Conservation (phyloP, 2,797 vertebrate genomes). For the Macropodus opercularis region DNA sequence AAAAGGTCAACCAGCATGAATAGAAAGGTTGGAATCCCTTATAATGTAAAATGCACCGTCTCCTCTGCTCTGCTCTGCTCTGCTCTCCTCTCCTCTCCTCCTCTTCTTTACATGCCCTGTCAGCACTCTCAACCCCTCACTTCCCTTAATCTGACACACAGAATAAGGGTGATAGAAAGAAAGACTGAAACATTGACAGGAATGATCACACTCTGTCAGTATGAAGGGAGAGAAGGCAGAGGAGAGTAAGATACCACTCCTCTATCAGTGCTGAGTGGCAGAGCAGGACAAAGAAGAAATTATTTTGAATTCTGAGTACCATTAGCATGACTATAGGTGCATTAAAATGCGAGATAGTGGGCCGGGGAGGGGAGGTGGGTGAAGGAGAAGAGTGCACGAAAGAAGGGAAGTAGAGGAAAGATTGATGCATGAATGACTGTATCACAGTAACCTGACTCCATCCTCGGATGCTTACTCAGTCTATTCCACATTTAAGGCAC, state of each 20-base stretch:
- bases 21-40: slow-evolving; percentile 63
- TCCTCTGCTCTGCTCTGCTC: not conserved
- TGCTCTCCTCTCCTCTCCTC: slow-evolving; percentile 6
- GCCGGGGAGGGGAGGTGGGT: slow-evolving; percentile 29
- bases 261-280: slow-evolving; percentile 76
- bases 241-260: slow-evolving; percentile 60
- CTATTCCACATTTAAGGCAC: not conserved
- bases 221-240: slow-evolving; percentile 26
- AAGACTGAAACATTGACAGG: slow-evolving; percentile 53
- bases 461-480: slow-evolving; percentile 8
- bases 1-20: slow-evolving; percentile 74
- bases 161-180: slow-evolving; percentile 54
- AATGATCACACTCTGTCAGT: slow-evolving; percentile 55
- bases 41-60: slow-evolving; percentile 66
- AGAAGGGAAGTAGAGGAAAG: slow-evolving; percentile 36
- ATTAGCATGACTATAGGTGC: slow-evolving; percentile 82
- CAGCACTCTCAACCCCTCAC: slow-evolving; percentile 62
- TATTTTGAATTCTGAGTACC: slow-evolving; percentile 66
- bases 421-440: slow-evolving; percentile 19
- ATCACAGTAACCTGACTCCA: slow-evolving; percentile 37
- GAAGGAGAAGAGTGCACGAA: slow-evolving; percentile 18
- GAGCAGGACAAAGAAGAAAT: slow-evolving; percentile 74
- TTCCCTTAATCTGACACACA: slow-evolving; percentile 64
- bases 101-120: slow-evolving; percentile 53
- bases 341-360: slow-evolving; percentile 74